Conservation (phyloP, 2,888 invertebrate genomes). For the Conus canariensis region DNA sequence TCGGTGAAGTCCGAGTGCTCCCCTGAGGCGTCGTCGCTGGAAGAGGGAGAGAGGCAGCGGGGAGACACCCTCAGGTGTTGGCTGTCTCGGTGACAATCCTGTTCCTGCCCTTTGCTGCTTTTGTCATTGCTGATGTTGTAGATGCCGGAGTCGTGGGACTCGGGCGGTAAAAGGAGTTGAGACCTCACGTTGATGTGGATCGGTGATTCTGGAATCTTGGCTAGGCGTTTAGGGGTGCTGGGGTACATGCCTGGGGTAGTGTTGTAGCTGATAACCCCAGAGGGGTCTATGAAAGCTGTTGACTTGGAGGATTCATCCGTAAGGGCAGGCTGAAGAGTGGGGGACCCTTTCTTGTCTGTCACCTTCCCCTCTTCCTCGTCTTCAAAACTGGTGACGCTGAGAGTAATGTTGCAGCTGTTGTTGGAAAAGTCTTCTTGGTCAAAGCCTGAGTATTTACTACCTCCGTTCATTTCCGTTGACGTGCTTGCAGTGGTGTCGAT, state of each 20-base stretch:
- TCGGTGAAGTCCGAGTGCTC: slow-evolving; percentile 22
- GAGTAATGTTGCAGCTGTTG: slow-evolving; percentile 40
- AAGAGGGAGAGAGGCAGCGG: slow-evolving; percentile 14
- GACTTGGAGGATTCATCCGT: not conserved
- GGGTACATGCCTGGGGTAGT: slow-evolving; percentile 28
- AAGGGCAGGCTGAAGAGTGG: not conserved
- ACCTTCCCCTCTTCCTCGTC: not conserved
- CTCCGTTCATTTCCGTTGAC: too few species aligned
- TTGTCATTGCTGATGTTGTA: not conserved
- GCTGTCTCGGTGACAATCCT: not conserved
- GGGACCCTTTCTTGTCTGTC: not conserved
- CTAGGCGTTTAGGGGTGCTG: slow-evolving; percentile 14
- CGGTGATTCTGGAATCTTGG: not conserved
- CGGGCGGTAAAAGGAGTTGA: not conserved
- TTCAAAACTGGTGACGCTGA: slow-evolving; percentile 38
- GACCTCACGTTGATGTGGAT: slow-evolving; percentile 31
- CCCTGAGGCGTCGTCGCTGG: slow-evolving; percentile 38
- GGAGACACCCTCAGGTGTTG: slow-evolving; percentile 6
- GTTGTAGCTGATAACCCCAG: not conserved
- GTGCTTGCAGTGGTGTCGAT: too few species aligned
- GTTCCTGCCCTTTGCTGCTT: not conserved
- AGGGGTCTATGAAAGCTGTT: not conserved
- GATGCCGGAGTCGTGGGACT: not conserved
- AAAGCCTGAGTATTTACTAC: too few species aligned
- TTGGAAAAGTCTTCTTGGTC: slow-evolving; percentile 29